Conservation (phyloP, 2,113 vertebrate species). For the Phodopus roborovskii region DNA sequence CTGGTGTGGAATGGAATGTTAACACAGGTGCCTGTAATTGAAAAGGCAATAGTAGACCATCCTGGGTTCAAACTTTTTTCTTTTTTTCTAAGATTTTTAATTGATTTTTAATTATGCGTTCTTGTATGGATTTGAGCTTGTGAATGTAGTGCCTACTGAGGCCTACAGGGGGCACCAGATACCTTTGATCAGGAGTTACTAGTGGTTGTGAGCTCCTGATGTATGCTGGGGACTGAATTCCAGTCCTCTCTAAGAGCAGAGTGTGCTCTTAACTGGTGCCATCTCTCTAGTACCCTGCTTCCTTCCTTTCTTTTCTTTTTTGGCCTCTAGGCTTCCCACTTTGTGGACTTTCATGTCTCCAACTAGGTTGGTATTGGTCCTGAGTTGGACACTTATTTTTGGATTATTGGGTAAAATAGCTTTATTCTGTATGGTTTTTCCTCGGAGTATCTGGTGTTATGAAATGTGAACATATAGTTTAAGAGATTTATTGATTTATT, state of each 20-base stretch:
- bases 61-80: not conserved
- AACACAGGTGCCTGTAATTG: too few relatives aligned
- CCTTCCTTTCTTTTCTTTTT: not conserved
- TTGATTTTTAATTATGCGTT: not conserved
- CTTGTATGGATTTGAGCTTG: not conserved
- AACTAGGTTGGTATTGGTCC: not conserved
- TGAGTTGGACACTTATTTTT: not conserved
- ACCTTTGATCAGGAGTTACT: too few relatives aligned
- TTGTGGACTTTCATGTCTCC: not conserved
- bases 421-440: constrained; percentile 1
- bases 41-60: not conserved
- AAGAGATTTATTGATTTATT: too few relatives aligned
- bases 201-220: not conserved
- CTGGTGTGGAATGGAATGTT: not conserved
- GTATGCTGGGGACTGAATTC: not conserved
- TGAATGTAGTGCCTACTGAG: too few relatives aligned
- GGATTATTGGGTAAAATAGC: not conserved
- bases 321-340: not conserved
- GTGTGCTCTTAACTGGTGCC: too few relatives aligned
- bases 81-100: too few relatives aligned
- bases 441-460: not conserved
- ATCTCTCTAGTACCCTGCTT: not conserved
- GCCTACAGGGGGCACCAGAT: too few relatives aligned
- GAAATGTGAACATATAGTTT: not conserved
- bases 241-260: not conserved